phyloP scores from a whole-genome alignment of 2,888 invertebrate species.

The Hemistola chrysoprasaria region DNA sequence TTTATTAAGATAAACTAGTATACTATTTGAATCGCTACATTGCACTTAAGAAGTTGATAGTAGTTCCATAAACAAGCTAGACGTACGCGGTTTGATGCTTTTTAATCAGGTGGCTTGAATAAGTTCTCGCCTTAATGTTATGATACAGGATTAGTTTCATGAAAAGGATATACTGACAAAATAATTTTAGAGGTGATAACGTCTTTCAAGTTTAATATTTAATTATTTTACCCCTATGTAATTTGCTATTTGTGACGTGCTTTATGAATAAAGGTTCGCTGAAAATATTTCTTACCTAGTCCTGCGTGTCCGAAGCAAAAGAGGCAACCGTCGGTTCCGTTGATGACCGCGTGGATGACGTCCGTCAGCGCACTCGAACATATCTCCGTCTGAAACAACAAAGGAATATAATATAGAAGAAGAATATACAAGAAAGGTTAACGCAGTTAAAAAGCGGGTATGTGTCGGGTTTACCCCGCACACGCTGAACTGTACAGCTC shows the following conservation, averaged over 20 bases:
- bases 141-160: slow-evolving; percentile 18
- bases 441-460: too few species aligned
- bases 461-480: too few species aligned
- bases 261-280: background rate
- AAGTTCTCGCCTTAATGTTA: slow-evolving; percentile 12
- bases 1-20: background rate
- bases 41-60: slow-evolving; percentile 30
- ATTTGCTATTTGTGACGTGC: too few species aligned
- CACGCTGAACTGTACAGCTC: too few species aligned
- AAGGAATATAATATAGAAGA: slow-evolving; percentile 4
- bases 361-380: slow-evolving; percentile 95
- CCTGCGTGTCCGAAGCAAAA: slow-evolving; percentile 95
- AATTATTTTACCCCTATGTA: background rate
- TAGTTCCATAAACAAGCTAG: slow-evolving; percentile 43
- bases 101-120: slow-evolving; percentile 33
- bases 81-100: slow-evolving; percentile 28
- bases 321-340: slow-evolving; percentile 95
- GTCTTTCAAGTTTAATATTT: too few species aligned
- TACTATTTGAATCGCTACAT: slow-evolving; percentile 2
- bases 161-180: background rate
- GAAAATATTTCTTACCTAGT: slow-evolving; percentile 84
- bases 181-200: background rate
- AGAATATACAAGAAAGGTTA: too few species aligned
- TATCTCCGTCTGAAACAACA: slow-evolving; percentile 89
- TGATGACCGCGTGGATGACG: slow-evolving; percentile 96